Evolutionary conservation across 2,113 vertebrate species (phyloP), one percentile per base, ranked within the genome.

Genomic region (Anser cygnoides): DNA sequence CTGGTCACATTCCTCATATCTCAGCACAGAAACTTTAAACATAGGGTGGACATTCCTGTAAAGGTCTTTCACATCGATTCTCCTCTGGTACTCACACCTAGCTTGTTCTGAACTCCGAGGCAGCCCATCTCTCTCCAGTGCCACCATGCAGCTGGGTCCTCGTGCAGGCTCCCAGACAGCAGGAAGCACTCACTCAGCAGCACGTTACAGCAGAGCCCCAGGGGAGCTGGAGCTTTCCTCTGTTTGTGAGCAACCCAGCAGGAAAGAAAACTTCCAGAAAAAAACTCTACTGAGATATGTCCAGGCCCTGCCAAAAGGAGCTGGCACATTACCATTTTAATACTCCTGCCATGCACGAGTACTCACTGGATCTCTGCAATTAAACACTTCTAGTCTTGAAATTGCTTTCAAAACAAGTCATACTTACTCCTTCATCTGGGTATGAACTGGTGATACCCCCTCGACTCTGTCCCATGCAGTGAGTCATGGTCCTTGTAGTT

Each of bases 121-220:
- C 61, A 91, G 66, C 5, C 6, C 3, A 0, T 5, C 21, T 63
- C 46, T 49, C 43, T 54, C 28, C 65, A 19, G 35, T 21, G 72
- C 39, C 72, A 52, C 22, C 35, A 8, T 0, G 0, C 9, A 67
- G 39, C 62, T 43, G 16, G 37, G 37, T 65, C 26, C 15, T 57
- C 19, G 5, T 22, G 33, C 20, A 35, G 59, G 31, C n/a, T 61
- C n/a, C 50, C 70, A 49, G 26, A 10, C 71, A 71, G 43, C 22
- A 0, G 1, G 57, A 31, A 74, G 11, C 57, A 39, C 13, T 35
- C 57, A 39, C 13, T 35, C 55, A 68, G 15, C 49, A 67, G 29
- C n/a, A 19, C 1, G 0, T 59, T 28, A 20, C 0, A 0, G 49
- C 65, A 84, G 37, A 90, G 21, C n/a, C 49, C 0, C 0, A 59